These are phyloP conservation scores for Cordilura impudica DNA, from an alignment of 2,888 invertebrate genomes.

Conservation along the genomic window DNA sequence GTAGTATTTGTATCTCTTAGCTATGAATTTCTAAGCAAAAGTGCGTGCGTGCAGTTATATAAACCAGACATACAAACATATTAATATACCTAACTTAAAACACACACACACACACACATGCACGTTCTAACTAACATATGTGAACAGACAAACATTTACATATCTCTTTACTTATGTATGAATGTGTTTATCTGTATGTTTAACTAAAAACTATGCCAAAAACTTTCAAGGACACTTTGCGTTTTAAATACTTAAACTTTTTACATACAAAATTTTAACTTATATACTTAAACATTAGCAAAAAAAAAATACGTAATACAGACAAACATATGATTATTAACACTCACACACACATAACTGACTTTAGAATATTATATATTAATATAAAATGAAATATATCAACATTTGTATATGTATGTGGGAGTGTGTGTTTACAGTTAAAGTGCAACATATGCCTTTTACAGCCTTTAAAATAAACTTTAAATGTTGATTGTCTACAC, in stretches of 20 bases:
- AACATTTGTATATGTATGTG: not conserved
- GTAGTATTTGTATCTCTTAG: conserved; percentile 41
- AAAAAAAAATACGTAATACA: not conserved
- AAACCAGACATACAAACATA: conserved; percentile 12
- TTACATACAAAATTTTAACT: conserved; percentile 27
- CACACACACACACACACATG: conserved; percentile 13
- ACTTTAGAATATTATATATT: conserved; percentile 38
- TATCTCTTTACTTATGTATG: not conserved
- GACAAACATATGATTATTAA: conserved; percentile 7
- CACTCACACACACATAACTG: not conserved
- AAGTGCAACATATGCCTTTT: conserved; percentile 58
- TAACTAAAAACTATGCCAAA: conserved; percentile 76
- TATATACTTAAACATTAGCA: conserved; percentile 24
- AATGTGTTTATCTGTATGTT: conserved; percentile 41
- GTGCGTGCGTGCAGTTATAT: conserved; percentile 47
- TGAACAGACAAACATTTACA: conserved; percentile 3
- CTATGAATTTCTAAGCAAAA: conserved; percentile 55
- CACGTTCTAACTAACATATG: too few relatives aligned
- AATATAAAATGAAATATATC: conserved; percentile 38
- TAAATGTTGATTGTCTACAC: conserved; percentile 60
- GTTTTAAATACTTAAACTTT: conserved; percentile 60
- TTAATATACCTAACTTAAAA: conserved; percentile 28
- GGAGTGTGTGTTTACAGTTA: conserved; percentile 2
- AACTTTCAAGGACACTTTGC: conserved; percentile 77
- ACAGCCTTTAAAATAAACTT: conserved; percentile 62